These are phyloP conservation scores for Eupristina koningsbergeri DNA, from an alignment of 1,140 invertebrate genomes.

Conservation along the genomic window DNA sequence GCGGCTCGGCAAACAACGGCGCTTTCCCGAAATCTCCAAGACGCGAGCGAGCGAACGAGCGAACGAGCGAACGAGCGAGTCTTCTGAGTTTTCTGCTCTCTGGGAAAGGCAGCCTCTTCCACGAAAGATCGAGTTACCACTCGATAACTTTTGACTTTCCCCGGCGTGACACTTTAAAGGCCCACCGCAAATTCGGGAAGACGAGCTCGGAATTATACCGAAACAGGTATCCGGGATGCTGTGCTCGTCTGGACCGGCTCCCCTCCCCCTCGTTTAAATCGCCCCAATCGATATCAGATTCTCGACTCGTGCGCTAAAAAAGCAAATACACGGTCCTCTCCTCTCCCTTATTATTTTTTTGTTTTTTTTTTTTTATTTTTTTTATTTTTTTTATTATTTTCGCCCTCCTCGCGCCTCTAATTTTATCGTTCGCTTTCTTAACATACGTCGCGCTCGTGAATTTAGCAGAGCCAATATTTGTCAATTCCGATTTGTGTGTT, in stretches of 20 bases:
- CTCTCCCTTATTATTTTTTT: no score
- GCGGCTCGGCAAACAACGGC: constrained; percentile 66
- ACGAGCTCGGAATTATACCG: no score
- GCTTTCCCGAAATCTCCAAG: constrained; percentile 62
- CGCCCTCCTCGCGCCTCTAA: background rate
- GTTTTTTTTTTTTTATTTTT: no score
- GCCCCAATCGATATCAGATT: background rate
- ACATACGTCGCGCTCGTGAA: constrained; percentile 4
- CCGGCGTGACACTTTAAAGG: background rate
- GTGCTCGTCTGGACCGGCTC: no score
- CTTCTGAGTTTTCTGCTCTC: background rate
- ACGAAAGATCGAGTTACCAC: constrained; percentile 7
- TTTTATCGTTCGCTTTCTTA: constrained; percentile 28
- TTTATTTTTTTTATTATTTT: no score
- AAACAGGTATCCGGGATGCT: no score
- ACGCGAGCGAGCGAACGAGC: constrained; percentile 44
- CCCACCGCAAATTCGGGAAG: background rate
- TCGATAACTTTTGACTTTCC: constrained; percentile 36
- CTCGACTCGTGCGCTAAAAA: background rate
- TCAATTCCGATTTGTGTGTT: constrained; percentile 6
- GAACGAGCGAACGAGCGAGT: constrained; percentile 20
- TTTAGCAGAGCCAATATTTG: constrained; percentile 27
- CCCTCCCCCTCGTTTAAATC: background rate
- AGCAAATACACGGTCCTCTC: background rate
- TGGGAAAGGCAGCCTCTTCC: background rate